Percentiles rank a stretch among this genome's conserved stretches.
These are phyloP conservation scores for Morone chrysops DNA, from an alignment of 2,113 vertebrate species.

Conservation along the genomic window DNA sequence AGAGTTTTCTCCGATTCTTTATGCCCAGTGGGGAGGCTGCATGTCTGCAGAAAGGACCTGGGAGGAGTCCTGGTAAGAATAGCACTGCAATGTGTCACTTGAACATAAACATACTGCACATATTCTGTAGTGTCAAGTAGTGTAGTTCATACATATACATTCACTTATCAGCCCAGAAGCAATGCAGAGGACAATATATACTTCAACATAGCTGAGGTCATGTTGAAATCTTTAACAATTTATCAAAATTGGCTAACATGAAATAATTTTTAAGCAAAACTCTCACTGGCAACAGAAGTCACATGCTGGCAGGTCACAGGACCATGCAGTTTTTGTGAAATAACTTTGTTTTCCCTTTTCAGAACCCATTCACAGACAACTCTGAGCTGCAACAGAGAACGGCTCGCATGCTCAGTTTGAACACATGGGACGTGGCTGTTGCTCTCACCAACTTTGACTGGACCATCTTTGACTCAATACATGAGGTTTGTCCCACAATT, in stretches of 20 bases:
- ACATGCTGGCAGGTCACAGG: too few relatives aligned
- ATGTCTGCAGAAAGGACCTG: conserved; percentile 91
- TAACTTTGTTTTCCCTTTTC: conserved; percentile 21
- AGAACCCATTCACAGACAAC: conserved; percentile 91
- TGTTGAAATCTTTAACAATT: not conserved
- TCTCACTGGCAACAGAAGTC: too few relatives aligned
- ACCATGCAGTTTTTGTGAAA: not conserved
- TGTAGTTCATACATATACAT: not conserved
- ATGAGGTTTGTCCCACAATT: conserved; percentile 87
- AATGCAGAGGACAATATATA: not conserved
- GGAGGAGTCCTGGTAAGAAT: conserved; percentile 90
- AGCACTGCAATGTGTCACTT: not conserved
- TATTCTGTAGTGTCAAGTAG: not conserved
- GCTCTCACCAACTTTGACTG: conserved; percentile 96
- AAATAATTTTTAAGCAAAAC: not conserved
- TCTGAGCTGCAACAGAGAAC: conserved; percentile 90
- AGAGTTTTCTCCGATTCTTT: conserved; percentile 88
- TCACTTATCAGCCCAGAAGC: not conserved
- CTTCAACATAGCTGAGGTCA: not conserved
- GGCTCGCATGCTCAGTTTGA: conserved; percentile 91
- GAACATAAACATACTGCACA: not conserved
- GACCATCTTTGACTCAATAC: conserved; percentile 93
- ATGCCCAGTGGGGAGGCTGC: conserved; percentile 88
- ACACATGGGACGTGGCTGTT: conserved; percentile 96
- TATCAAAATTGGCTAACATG: not conserved